A percentile compares a stretch with the other conserved stretches of the same genome.
Conservation (phyloP, 2,113 vertebrate species). For the Saccopteryx bilineata region DNA sequence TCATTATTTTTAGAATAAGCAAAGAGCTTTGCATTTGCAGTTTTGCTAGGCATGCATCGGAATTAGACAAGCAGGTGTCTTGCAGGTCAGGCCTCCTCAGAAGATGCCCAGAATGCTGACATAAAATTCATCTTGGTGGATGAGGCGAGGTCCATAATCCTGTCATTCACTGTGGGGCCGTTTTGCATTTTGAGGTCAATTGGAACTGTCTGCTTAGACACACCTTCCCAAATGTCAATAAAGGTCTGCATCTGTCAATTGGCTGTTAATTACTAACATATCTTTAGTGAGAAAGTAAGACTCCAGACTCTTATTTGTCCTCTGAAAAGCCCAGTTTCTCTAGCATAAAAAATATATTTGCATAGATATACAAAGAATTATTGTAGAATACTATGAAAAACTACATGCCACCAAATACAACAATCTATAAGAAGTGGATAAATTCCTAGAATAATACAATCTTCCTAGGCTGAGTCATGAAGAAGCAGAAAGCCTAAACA, state of each 20-base stretch:
- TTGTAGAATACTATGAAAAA: no score
- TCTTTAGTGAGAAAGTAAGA: neutral
- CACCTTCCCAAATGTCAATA: conserved; percentile 21
- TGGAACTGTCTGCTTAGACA: conserved; percentile 40
- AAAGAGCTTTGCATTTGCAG: conserved; percentile 51
- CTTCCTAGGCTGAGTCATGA: no score
- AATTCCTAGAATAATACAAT: no score
- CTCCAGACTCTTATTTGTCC: neutral
- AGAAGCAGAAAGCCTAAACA: no score
- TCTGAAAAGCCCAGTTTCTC: neutral
- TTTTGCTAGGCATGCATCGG: neutral
- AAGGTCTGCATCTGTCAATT: conserved; percentile 1
- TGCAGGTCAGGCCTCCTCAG: conserved; percentile 29
- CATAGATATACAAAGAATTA: no score
- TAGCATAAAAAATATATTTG: neutral
- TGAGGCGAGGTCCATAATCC: neutral
- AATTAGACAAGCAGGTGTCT: conserved; percentile 41
- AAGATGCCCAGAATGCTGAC: conserved; percentile 3
- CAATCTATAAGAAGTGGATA: no score
- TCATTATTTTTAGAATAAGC: conserved; percentile 83
- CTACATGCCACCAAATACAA: no score
- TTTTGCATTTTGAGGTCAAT: conserved; percentile 49
- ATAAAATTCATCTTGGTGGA: conserved; percentile 8
- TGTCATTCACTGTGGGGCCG: neutral
- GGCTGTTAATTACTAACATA: conserved; percentile 1